phyloP scores from a whole-genome alignment of 2,113 vertebrate genomes.

The Marcusenius ussheri region DNA sequence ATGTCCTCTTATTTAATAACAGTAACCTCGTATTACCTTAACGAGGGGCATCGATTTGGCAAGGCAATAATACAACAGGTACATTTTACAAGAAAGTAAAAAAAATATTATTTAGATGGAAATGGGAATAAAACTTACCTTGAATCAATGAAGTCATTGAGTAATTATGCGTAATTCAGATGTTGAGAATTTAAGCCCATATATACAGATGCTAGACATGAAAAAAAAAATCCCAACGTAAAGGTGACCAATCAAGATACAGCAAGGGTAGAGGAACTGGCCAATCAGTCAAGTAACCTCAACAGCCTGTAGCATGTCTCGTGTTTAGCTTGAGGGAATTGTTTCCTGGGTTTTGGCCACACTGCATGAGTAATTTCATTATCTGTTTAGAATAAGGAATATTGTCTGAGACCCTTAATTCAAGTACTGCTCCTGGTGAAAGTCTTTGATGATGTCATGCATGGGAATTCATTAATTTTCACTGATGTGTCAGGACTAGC shows the following conservation, averaged over 20 bases:
- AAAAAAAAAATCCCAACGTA: not conserved
- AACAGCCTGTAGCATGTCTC: not conserved
- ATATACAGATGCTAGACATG: not conserved
- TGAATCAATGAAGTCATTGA: not conserved
- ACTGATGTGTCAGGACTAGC: not conserved
- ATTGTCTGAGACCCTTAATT: not conserved
- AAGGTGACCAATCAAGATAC: not conserved
- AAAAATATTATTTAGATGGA: not conserved
- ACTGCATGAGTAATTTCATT: not conserved
- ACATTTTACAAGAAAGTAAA: not conserved
- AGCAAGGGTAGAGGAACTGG: not conserved
- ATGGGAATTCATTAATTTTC: not conserved
- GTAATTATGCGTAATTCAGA: not conserved
- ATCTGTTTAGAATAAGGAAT: too few species aligned
- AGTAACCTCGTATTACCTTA: not conserved
- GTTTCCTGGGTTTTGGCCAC: not conserved
- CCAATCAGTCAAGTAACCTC: not conserved
- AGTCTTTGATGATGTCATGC: not conserved
- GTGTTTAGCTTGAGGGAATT: not conserved
- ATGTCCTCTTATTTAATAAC: not conserved
- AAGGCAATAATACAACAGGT: not conserved
- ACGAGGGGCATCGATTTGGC: not conserved
- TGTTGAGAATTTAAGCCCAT: not conserved
- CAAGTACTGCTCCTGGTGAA: not conserved
- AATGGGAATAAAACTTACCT: not conserved